A percentile compares a stretch with the other conserved stretches of the same genome.
These are phyloP conservation scores for Alethe castanea DNA, from an alignment of 2,113 vertebrate species.

Conservation along the genomic window DNA sequence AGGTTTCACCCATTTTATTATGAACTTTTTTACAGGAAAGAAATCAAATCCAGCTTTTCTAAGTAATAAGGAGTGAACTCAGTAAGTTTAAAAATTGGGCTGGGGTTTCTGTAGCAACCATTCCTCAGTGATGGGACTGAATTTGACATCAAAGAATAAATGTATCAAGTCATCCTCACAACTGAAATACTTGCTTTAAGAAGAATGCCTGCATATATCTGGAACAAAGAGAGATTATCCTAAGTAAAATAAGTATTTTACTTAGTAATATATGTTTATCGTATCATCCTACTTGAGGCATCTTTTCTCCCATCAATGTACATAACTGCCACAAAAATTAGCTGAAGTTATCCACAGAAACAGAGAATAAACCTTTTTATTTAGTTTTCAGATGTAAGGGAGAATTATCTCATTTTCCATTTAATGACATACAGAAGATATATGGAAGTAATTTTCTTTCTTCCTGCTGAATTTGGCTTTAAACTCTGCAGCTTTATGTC, in stretches of 20 bases:
- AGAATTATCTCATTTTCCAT: conserved; percentile 66
- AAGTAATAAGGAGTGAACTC: conserved; percentile 26
- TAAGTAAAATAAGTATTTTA: not conserved
- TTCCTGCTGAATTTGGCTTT: conserved; percentile 62
- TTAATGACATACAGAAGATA: conserved; percentile 63
- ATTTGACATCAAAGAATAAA: conserved; percentile 54
- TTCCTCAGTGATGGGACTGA: conserved; percentile 34
- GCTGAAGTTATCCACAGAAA: conserved; percentile 13
- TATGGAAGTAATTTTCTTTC: conserved; percentile 65
- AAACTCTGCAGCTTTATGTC: conserved; percentile 31
- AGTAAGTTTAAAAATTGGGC: not conserved
- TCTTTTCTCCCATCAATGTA: not conserved
- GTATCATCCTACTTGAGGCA: conserved; percentile 43
- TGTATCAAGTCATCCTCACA: conserved; percentile 22
- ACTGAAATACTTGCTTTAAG: conserved; percentile 12
- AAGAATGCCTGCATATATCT: not conserved
- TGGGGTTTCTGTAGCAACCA: conserved; percentile 46
- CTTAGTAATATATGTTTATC: conserved; percentile 6
- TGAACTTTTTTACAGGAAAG: conserved; percentile 19
- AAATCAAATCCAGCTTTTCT: conserved; percentile 24
- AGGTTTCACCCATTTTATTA: conserved; percentile 16
- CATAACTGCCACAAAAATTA: conserved; percentile 49
- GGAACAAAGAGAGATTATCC: conserved; percentile 7
- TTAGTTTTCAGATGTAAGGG: conserved; percentile 34
- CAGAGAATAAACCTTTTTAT: conserved; percentile 36